A percentile compares a stretch with the other conserved stretches of the same genome.
phyloP scores from a whole-genome alignment of 1,140 invertebrate species.

The Drusus annulatus region DNA sequence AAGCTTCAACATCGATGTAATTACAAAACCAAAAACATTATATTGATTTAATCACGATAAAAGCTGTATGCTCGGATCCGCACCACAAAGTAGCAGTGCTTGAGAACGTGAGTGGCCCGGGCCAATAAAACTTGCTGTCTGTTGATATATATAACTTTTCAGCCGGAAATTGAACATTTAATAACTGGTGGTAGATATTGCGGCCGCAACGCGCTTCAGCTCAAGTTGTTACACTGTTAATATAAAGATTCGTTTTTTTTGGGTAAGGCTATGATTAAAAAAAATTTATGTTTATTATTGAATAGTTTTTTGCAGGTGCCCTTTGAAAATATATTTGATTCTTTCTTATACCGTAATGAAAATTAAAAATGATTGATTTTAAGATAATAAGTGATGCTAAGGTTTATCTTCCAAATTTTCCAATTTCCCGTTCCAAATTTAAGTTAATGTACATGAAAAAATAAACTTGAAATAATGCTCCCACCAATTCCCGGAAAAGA shows the following conservation, averaged over 20 bases:
- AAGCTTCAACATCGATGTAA: background rate
- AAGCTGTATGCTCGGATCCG: background rate
- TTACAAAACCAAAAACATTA: background rate
- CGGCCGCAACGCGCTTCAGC: conserved; percentile 1
- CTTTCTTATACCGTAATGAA: too few relatives aligned
- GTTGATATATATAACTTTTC: background rate
- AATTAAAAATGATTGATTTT: too few relatives aligned
- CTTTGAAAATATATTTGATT: too few relatives aligned
- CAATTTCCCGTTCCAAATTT: too few relatives aligned
- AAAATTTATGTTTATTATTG: background rate
- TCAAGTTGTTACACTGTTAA: conserved; percentile 7
- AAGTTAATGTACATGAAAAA: too few relatives aligned
- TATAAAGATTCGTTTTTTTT: background rate
- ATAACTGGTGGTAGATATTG: conserved; percentile 44
- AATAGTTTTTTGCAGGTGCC: background rate
- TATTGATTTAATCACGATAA: conserved; percentile 21
- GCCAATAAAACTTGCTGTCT: background rate
- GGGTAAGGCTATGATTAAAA: too few relatives aligned
- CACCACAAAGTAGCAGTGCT: background rate
- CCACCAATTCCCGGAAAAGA: too few relatives aligned
- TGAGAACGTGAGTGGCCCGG: background rate
- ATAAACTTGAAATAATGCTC: too few relatives aligned
- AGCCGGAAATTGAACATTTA: conserved; percentile 48
- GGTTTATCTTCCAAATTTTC: too few relatives aligned
- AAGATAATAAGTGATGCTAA: too few relatives aligned